Percentiles rank a stretch among this genome's conserved stretches.
Conservation (phyloP, 2,113 vertebrate genomes). For the Thunnus thynnus region DNA sequence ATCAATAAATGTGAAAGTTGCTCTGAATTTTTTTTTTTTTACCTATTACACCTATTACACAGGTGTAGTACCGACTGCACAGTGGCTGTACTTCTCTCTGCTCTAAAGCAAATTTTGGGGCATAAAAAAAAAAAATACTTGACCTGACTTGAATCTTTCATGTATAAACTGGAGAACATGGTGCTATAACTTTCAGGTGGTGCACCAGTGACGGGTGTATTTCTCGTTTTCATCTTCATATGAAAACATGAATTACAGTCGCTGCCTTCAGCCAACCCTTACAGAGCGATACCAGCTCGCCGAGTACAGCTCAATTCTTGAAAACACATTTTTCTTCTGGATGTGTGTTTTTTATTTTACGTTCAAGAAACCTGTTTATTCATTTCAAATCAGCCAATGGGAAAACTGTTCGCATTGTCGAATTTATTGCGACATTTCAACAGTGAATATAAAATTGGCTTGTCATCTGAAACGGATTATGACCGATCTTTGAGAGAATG, state of each 20-base stretch:
- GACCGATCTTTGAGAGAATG: not conserved
- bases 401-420: constrained; percentile 4
- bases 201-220: constrained; percentile 5
- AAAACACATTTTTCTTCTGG: constrained; percentile 15
- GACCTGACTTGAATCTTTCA: not conserved
- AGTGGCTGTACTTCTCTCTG: too few species aligned
- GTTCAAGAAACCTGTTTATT: not conserved
- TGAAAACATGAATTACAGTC: not conserved
- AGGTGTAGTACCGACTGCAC: not conserved
- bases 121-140: not conserved
- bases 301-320: constrained; percentile 3
- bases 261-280: not conserved
- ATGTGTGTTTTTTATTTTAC: not conserved
- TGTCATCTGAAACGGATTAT: not conserved
- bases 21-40: too few species aligned
- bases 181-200: not conserved
- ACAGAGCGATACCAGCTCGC: not conserved
- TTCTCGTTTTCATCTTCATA: constrained; percentile 20
- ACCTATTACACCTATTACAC: too few species aligned
- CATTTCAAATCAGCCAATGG: constrained; percentile 1
- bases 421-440: constrained; percentile 24
- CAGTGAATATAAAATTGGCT: not conserved
- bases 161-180: not conserved
- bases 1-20: too few species aligned
- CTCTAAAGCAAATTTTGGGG: not conserved